Conservation (phyloP, 2,113 vertebrate genomes). For the human region DNA sequence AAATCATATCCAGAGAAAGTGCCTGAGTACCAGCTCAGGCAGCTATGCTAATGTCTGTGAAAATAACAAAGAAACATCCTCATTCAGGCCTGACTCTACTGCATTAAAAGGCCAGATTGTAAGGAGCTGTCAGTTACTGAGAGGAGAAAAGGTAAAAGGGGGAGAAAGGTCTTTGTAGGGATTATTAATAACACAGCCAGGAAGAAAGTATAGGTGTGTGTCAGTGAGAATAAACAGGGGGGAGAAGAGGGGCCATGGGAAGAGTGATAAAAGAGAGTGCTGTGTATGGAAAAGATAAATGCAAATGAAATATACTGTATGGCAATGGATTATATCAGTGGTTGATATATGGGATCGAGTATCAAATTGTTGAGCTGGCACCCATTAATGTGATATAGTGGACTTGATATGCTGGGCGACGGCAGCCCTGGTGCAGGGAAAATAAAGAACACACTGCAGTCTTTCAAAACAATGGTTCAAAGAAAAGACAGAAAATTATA, state of each 20-base stretch:
- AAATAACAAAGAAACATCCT: slow-evolving; percentile 83
- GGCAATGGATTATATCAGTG: slow-evolving; percentile 72
- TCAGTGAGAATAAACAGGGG: slow-evolving; percentile 50
- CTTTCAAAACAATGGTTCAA: slow-evolving; percentile 74
- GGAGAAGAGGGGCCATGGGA: not conserved
- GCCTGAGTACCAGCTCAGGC: slow-evolving; percentile 79
- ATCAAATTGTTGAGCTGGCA: slow-evolving; percentile 76
- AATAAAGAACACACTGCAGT: slow-evolving; percentile 63
- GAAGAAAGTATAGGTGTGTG: slow-evolving; percentile 59
- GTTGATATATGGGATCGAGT: slow-evolving; percentile 72
- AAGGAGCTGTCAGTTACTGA: slow-evolving; percentile 77
- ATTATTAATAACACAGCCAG: slow-evolving; percentile 75
- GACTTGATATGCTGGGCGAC: slow-evolving; percentile 61
- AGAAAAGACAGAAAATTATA: slow-evolving; percentile 71
- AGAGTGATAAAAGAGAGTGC: slow-evolving; percentile 64
- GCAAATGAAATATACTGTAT: slow-evolving; percentile 77
- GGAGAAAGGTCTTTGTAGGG: slow-evolving; percentile 78
- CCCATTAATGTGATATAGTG: slow-evolving; percentile 78
- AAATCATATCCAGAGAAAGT: slow-evolving; percentile 86
- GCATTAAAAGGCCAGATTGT: slow-evolving; percentile 78
- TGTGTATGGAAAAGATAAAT: slow-evolving; percentile 76
- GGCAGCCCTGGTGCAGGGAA: slow-evolving; percentile 46
- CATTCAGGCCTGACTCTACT: slow-evolving; percentile 63
- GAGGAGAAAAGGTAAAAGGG: slow-evolving; percentile 76
- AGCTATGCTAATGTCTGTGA: slow-evolving; percentile 81